A percentile compares a stretch with the other conserved stretches of the same genome.
Evolutionary conservation across 2,888 invertebrate genomes (phyloP).

Genomic region (Mythimna vitellina): DNA sequence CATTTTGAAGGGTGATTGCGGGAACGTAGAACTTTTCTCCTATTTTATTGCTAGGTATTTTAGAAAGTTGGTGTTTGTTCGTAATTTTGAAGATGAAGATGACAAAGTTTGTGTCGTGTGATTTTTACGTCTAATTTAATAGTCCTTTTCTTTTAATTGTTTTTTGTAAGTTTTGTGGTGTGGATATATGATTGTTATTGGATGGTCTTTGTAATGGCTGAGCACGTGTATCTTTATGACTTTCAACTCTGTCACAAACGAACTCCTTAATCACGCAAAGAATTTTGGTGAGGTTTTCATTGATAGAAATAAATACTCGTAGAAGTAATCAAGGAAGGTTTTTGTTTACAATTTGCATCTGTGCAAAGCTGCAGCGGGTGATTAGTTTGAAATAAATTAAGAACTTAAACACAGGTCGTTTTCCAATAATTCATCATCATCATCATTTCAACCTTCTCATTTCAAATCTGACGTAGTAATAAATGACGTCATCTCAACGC

Average conservation of each 20-base stretch:
- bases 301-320: too few species aligned
- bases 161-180: constrained; percentile 1
- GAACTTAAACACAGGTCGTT: too few species aligned
- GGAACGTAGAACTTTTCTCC: not conserved
- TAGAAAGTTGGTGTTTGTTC: constrained; percentile 14
- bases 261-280: too few species aligned
- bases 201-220: not conserved
- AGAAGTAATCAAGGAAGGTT: too few species aligned
- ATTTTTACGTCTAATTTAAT: constrained; percentile 9
- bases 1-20: not conserved
- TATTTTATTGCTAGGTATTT: constrained; percentile 14
- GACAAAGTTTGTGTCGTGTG: constrained; percentile 1
- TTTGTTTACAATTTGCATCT: too few species aligned
- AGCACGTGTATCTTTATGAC: not conserved
- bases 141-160: constrained; percentile 7
- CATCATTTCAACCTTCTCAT: too few species aligned
- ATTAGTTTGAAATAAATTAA: too few species aligned
- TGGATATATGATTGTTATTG: constrained; percentile 6
- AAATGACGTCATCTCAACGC: too few species aligned
- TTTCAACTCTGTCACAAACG: not conserved
- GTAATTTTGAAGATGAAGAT: constrained; percentile 1
- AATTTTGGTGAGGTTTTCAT: too few species aligned
- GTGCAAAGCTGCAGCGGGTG: not conserved
- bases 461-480: too few species aligned
- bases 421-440: too few species aligned